Evolutionary conservation across 2,797 vertebrate species (phyloP).

Genomic region (Scolopax bukidnonensis): DNA sequence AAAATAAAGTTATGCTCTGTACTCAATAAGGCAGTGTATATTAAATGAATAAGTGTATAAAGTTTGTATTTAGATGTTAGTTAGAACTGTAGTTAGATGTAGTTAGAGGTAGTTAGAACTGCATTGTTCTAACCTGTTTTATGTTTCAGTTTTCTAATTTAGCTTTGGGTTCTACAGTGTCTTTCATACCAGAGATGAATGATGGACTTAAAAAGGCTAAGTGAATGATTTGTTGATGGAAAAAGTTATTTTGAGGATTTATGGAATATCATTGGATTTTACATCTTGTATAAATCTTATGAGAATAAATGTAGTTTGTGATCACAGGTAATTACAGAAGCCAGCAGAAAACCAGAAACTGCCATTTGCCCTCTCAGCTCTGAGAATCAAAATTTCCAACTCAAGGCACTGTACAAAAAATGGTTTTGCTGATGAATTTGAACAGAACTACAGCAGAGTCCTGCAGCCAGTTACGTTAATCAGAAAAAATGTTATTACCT

Average conservation of each 20-base stretch:
- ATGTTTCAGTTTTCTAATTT: neutral
- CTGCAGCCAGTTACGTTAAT: slow-evolving; percentile 70
- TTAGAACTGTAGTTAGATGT: too few species aligned
- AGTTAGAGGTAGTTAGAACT: neutral
- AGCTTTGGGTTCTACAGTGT: neutral
- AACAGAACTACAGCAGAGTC: slow-evolving; percentile 57
- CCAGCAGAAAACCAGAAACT: slow-evolving; percentile 28
- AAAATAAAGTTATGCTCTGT: neutral
- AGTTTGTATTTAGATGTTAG: neutral
- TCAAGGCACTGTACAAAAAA: slow-evolving; percentile 52
- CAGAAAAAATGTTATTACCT: slow-evolving; percentile 74
- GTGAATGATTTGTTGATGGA: neutral
- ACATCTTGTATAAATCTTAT: neutral
- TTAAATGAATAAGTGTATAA: neutral
- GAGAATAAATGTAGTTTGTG: slow-evolving; percentile 33
- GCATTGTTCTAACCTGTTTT: neutral
- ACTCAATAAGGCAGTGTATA: neutral
- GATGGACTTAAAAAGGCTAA: neutral
- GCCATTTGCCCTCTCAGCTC: slow-evolving; percentile 38
- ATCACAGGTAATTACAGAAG: slow-evolving; percentile 60
- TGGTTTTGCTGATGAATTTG: slow-evolving; percentile 63
- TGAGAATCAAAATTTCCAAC: slow-evolving; percentile 43
- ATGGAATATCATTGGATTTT: slow-evolving; percentile 14
- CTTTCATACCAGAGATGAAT: neutral
- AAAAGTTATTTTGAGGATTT: slow-evolving; percentile 33